Conservation (phyloP, 2,797 vertebrate species). For the Periparus ater region DNA sequence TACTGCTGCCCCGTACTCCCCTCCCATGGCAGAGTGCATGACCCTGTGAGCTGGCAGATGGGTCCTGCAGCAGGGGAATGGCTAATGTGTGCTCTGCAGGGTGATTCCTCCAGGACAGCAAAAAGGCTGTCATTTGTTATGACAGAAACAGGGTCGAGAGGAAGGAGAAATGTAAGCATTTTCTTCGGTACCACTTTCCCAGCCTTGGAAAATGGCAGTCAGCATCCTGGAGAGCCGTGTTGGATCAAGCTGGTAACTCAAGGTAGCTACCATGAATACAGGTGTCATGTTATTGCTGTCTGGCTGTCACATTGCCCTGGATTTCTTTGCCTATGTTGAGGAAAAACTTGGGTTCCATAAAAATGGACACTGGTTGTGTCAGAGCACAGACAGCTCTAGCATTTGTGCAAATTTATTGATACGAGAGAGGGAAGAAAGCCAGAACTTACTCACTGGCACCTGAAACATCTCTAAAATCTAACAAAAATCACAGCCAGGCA, state of each 20-base stretch:
- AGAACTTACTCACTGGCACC: not conserved
- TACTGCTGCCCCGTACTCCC: not conserved
- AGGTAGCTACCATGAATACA: not conserved
- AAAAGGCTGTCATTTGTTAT: not conserved
- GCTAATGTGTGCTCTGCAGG: not conserved
- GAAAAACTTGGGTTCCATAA: not conserved
- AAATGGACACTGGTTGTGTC: not conserved
- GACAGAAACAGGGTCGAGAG: not conserved
- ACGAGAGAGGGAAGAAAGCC: not conserved
- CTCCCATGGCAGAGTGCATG: accelerated
- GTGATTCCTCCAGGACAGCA: not conserved
- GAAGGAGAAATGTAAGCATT: not conserved
- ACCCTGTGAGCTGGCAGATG: not conserved
- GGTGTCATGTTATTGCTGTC: not conserved
- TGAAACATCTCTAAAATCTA: not conserved
- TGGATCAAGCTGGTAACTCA: not conserved
- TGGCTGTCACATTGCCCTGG: not conserved
- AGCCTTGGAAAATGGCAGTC: not conserved
- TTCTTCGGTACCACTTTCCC: not conserved
- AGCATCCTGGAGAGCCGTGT: not conserved
- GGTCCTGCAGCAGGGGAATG: not conserved
- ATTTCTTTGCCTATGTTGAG: not conserved
- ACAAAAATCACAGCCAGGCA: not conserved
- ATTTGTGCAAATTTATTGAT: not conserved
- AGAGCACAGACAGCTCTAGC: not conserved